These are phyloP conservation scores for Bucorvus abyssinicus DNA, from an alignment of 2,797 vertebrate genomes.

Conservation along the genomic window DNA sequence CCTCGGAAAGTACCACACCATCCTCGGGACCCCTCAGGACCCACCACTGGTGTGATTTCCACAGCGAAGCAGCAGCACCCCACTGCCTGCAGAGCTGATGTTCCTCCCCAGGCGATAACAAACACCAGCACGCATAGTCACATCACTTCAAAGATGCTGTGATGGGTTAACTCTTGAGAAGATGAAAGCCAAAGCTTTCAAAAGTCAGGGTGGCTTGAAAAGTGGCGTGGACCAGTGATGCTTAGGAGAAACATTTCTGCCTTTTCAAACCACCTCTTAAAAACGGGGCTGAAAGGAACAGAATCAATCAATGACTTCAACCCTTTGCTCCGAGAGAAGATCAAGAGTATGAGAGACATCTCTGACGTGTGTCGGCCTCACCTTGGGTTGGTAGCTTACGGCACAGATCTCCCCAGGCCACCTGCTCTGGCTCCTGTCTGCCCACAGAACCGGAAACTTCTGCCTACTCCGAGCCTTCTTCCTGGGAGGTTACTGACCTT, in stretches of 20 bases:
- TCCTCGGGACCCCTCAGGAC: rapidly evolving
- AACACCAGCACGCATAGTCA: background rate
- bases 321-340: background rate
- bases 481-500: background rate
- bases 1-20: background rate
- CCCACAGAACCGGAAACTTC: background rate
- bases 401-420: background rate
- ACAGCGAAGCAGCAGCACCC: background rate
- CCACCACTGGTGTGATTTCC: background rate
- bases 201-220: background rate
- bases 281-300: background rate
- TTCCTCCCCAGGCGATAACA: background rate
- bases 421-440: background rate
- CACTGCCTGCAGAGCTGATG: rapidly evolving
- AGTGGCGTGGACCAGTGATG: rapidly evolving
- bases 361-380: background rate
- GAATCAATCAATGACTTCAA: background rate
- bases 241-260: background rate
- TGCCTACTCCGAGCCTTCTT: background rate
- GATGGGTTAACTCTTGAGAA: background rate
- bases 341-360: background rate
- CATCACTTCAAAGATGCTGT: background rate
- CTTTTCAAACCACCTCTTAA: background rate
- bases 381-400: rapidly evolving
- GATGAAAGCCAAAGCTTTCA: background rate